Base-by-base conservation (phyloP, 2,797 vertebrate genomes). In the Aulostomus chinensis region DNA sequence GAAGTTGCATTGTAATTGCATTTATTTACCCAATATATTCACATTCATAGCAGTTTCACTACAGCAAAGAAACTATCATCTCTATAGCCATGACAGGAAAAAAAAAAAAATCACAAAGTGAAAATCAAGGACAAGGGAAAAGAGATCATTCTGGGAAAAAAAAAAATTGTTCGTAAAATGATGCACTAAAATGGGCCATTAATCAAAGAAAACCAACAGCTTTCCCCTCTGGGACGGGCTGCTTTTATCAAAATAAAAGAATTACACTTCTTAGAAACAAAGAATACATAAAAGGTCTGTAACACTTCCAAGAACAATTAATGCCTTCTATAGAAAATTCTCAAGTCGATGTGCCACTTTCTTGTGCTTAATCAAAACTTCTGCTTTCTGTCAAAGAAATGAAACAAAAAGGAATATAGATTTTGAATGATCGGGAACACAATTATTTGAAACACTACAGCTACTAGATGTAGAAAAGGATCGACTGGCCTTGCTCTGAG, bases 1-100 rank as follows among this genome's bases (percentile, higher is more conserved):
- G 50, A 76, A 71, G 70, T 93, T 94, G 92, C 92, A 94, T 94
- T 95, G 93, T 69, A 73, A 68, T 92, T 94, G 93, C 93, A 91
- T 94, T 90, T 92, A 91, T 91, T 94, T 92, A 70, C 83, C 74
- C 68, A 80, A 76, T 79, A 84, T 82, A 84, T 80, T 89, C 86
- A 89, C 92, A 92, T 91, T 91, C 91, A 90, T 77, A 84, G 80
- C 85, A 90, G 68, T 90, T 92, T 91, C 76, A 91, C 89, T 91
- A 91, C 89, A 91, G 88, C 87, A 91, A 90, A 87, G 80, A 85
- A 87, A 81, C 81, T 78, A 81, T 65, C 64, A 51, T 73, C 41
- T 81, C 66, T 85, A 88, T 38, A 62, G 35, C 78, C 69, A 71
- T 45, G 18, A 75, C n/a, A n/a, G n/a, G n/a, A n/a, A n/a, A n/a